Percentiles rank a stretch among this genome's conserved stretches.
These are phyloP conservation scores for Eugnorisma glareosa DNA, from an alignment of 2,888 invertebrate genomes.

Conservation along the genomic window DNA sequence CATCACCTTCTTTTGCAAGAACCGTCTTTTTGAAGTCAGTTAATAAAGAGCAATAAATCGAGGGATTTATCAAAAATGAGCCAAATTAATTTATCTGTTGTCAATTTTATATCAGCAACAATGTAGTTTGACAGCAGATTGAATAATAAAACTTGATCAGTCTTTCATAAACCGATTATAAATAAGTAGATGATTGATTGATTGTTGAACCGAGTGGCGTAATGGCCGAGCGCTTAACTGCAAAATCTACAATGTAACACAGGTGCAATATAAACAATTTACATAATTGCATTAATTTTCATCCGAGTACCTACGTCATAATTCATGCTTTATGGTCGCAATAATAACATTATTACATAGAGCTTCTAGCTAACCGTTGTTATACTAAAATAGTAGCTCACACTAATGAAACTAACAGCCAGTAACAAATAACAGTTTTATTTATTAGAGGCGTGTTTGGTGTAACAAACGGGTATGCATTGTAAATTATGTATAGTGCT, in stretches of 20 bases:
- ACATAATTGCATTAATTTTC: not conserved
- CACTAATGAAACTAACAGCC: conserved; percentile 17
- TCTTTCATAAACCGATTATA: not conserved
- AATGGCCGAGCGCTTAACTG: not conserved
- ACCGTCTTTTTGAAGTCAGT: too few relatives aligned
- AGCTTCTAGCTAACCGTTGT: not conserved
- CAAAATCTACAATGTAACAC: not conserved
- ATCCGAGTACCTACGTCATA: not conserved
- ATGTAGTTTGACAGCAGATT: not conserved
- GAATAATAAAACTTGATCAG: not conserved
- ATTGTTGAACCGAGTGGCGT: not conserved
- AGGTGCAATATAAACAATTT: not conserved
- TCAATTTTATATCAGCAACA: not conserved
- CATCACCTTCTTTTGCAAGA: too few relatives aligned
- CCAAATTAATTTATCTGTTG: not conserved
- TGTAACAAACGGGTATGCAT: not conserved
- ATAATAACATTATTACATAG: conserved; percentile 12
- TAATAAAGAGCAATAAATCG: too few relatives aligned
- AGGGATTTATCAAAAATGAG: too few relatives aligned
- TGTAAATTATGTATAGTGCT: conserved; percentile 9
- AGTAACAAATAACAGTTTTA: conserved; percentile 5
- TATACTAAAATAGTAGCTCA: conserved; percentile 17
- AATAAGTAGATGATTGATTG: not conserved
- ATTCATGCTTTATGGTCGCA: not conserved
- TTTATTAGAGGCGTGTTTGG: not conserved